Base-by-base conservation (phyloP, 2,888 invertebrate species). In the Polydrusus cervinus region DNA sequence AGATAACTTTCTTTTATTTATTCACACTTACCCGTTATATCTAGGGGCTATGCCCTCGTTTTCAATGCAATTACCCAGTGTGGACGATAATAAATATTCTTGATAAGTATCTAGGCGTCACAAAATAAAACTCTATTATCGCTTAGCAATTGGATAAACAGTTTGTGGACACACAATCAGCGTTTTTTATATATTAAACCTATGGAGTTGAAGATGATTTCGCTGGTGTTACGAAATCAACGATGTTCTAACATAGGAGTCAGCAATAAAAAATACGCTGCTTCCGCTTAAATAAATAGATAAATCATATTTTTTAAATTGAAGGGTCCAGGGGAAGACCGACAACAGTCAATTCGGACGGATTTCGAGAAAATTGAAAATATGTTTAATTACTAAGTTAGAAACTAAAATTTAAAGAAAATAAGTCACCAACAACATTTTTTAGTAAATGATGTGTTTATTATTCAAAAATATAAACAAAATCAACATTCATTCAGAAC, bases 41-140 rank as follows among this genome's bases (percentile, higher is more conserved):
- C 81, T 65, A 75, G 85, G 85, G 68, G 82, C 82, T 38, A 86
- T 84, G 55, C 85, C 85, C 79, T 85, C 85, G 71, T 81, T 81
- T 78, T 86, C 85, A 82, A 87, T 84, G 76, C 87, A 87, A 82
- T 87, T 86, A 79, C 86, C 87, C 86, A 87, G 86, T 71, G 82
- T 86, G 84, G 34, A 61, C 7, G 25, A 49, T 14, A 49, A 30
- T n/a, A 49, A 47, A n/a, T n/a, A 49, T 30, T 47, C 1, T 53
- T 53, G 53, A 53, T 11, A 53, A 30, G 13, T n/a, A 3, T 53
- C 30, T 0, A 30, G 20, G 8, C 7, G 53, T 0, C 6, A 53
- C 53, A 16, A n/a, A 30, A n/a, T 53, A 51, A 20, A 51, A 20
- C 51, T 7, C 11, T 20, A 0, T 20, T 18, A 20, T 53, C 30